These are phyloP conservation scores for Pantherophis vulpinus DNA, from an alignment of 2,797 vertebrate species.

Conservation along the genomic window DNA sequence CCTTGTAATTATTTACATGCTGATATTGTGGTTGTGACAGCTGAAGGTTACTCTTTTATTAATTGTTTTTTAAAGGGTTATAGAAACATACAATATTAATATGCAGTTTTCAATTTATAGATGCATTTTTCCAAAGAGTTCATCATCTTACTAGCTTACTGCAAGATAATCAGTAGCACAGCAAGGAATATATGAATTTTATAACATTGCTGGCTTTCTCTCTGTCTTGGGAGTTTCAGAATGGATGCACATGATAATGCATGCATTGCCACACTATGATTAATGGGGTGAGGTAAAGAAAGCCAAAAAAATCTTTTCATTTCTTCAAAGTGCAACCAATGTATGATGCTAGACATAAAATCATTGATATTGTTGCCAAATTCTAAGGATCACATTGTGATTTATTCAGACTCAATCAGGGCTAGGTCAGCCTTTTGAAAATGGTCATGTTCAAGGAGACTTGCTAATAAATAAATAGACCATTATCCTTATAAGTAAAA, in stretches of 20 bases:
- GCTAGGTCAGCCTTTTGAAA: conserved; percentile 61
- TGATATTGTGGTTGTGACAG: conserved; percentile 47
- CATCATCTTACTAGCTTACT: conserved; percentile 53
- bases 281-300: conserved; percentile 70
- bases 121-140: conserved; percentile 50
- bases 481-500: conserved; percentile 58
- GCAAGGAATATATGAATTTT: conserved; percentile 55
- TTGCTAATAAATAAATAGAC: conserved; percentile 33
- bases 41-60: conserved; percentile 53
- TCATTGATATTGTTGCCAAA: conserved; percentile 61
- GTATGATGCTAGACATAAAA: conserved; percentile 67
- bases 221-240: conserved; percentile 60
- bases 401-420: conserved; percentile 65
- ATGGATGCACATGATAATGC: conserved; percentile 42
- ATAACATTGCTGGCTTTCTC: conserved; percentile 56
- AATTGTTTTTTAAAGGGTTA: conserved; percentile 59
- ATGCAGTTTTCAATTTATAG: conserved; percentile 48
- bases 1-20: conserved; percentile 56
- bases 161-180: conserved; percentile 48
- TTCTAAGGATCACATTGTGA: conserved; percentile 62
- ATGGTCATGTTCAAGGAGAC: conserved; percentile 50
- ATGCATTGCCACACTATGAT: conserved; percentile 60
- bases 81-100: conserved; percentile 39
- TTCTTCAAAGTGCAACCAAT: conserved; percentile 55
- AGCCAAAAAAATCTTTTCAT: conserved; percentile 36